A percentile compares a stretch with the other conserved stretches of the same genome.
Evolutionary conservation across 2,797 vertebrate species (phyloP).

Genomic region (Rhinophrynus dorsalis): DNA sequence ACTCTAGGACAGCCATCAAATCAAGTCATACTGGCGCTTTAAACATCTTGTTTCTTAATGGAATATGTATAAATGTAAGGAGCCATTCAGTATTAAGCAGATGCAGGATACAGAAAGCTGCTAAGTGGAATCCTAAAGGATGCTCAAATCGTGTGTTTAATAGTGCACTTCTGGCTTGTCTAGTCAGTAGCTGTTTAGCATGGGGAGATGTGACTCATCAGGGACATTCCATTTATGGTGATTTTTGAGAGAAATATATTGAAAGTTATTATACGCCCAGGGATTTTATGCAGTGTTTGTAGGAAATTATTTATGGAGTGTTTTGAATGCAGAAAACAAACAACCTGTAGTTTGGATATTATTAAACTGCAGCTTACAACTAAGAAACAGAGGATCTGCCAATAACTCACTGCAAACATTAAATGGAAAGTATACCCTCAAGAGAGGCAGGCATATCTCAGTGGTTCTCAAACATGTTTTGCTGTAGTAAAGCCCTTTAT

Average conservation of each 20-base stretch:
- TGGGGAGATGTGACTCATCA: constrained; percentile 22
- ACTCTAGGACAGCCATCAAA: too few species aligned
- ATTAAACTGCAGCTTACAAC: constrained; percentile 21
- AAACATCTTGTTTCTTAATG: neutral
- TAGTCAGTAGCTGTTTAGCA: constrained; percentile 20
- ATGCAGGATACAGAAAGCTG: too few species aligned
- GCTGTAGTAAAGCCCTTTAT: too few species aligned
- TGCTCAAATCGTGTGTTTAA: constrained; percentile 16
- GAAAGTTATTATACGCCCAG: neutral
- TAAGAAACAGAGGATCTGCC: constrained; percentile 12
- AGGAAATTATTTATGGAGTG: constrained; percentile 24
- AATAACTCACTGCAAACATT: constrained; percentile 26
- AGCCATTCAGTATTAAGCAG: too few species aligned
- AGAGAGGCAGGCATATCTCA: neutral
- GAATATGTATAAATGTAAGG: neutral
- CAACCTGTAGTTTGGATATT: constrained; percentile 6
- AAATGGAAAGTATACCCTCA: too few species aligned
- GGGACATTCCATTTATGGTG: constrained; percentile 16
- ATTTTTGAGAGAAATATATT: constrained; percentile 24
- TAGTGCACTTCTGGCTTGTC: constrained; percentile 3
- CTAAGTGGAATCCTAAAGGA: too few species aligned
- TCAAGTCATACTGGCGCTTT: too few species aligned
- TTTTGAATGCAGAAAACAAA: constrained; percentile 32
- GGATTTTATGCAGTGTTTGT: constrained; percentile 9
- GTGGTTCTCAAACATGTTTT: neutral